These are phyloP conservation scores for Channa argus DNA, from an alignment of 2,113 vertebrate genomes.

Conservation along the genomic window DNA sequence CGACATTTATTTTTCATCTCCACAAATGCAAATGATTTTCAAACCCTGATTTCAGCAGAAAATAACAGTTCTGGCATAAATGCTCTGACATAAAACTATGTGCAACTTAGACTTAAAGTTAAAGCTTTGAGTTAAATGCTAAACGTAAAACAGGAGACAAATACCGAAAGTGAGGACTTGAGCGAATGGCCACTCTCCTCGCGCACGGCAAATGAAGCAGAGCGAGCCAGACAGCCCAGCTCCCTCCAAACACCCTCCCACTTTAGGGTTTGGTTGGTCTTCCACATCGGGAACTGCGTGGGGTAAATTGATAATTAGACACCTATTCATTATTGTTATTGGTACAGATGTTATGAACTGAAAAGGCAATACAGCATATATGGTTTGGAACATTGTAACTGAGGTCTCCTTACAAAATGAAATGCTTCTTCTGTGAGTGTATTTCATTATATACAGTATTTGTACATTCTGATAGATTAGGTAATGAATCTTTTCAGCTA, in stretches of 20 bases:
- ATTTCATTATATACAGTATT: too few relatives aligned
- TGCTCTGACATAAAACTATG: background rate
- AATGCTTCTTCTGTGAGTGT: background rate
- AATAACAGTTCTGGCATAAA: background rate
- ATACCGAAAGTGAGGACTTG: slow-evolving; percentile 95
- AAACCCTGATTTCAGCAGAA: background rate
- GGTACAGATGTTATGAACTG: too few relatives aligned
- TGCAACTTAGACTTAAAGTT: background rate
- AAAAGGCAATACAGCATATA: too few relatives aligned
- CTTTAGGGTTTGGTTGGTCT: slow-evolving; percentile 92
- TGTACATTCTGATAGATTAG: too few relatives aligned
- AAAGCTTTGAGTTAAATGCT: background rate
- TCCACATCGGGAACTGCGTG: slow-evolving; percentile 93
- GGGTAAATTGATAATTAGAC: background rate
- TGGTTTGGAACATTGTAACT: background rate
- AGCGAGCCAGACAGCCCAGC: slow-evolving; percentile 92
- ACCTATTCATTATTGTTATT: background rate
- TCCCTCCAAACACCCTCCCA: slow-evolving; percentile 98
- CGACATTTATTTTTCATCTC: background rate
- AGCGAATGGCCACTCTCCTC: slow-evolving; percentile 96
- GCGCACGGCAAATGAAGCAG: slow-evolving; percentile 92
- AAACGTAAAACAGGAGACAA: background rate
- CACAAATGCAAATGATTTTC: background rate
- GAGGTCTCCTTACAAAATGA: background rate
- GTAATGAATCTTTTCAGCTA: too few relatives aligned